Evolutionary conservation across 2,797 vertebrate genomes (phyloP), one percentile per base, ranked within the genome.

Genomic region (Phoebastria nigripes): DNA sequence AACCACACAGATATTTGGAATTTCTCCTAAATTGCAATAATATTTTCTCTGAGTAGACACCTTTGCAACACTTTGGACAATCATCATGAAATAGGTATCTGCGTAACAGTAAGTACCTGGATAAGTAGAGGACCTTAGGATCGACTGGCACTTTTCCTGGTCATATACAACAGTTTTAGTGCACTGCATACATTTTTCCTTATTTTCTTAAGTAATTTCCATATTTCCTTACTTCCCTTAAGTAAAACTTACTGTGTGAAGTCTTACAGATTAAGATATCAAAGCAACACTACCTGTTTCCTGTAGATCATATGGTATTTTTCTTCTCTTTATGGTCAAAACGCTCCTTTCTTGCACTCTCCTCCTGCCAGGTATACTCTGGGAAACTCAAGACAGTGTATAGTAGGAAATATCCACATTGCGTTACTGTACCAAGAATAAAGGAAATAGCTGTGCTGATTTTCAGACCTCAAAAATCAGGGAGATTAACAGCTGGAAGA

Each of bases 221-320:
- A 0, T 26, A 52, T 52, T 61, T 77, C 15, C 20, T 56, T 31
- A 22, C 0, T 0, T 59, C 12, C 5, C 37, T 56, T 47, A 73
- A 77, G n/a, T 28, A 78, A 67, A 21, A 58, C 15, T 46, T 63
- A 26, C 17, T 44, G 22, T 33, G 55, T 52, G 22, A 80, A 78
- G 37, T 49, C 11, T 67, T 61, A 62, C 4, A 84, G 39, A 54
- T 18, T 31, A 74, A n/a, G 26, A 35, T 8, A 72, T 5, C 21
- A 54, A 81, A 88, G 17, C 46, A 92, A 33, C 0, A 2, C 35
- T 37, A 51, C 7, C 13, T 26, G 29, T 82, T 76, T 90, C 33
- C 51, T 69, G 5, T 46, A 92, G 67, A 78, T 33, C 22, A 72
- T 66, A 41, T 20, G 6, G 10, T 47, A 21, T 49, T 71, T 82